These are phyloP conservation scores for Eurois occulta DNA, from an alignment of 2,888 invertebrate genomes.

Conservation along the genomic window DNA sequence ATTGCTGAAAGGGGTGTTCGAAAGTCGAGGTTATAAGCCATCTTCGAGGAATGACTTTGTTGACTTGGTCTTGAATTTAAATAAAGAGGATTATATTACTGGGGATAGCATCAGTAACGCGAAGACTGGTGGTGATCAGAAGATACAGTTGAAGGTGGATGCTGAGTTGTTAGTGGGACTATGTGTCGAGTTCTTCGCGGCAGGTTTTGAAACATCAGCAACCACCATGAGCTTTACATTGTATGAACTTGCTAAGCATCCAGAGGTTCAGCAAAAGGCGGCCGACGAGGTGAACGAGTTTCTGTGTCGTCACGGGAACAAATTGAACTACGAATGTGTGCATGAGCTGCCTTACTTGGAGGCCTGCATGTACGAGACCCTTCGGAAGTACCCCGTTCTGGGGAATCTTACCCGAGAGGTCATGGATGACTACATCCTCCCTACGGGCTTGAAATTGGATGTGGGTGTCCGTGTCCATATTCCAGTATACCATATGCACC, in stretches of 20 bases:
- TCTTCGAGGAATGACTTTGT: conserved; percentile 76
- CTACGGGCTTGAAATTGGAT: conserved; percentile 73
- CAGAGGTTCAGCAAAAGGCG: conserved; percentile 65
- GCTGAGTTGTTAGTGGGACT: conserved; percentile 87
- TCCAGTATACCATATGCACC: conserved; percentile 75
- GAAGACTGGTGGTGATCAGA: conserved; percentile 62
- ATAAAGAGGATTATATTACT: conserved; percentile 67
- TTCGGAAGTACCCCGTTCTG: conserved; percentile 77
- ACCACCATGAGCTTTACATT: conserved; percentile 71
- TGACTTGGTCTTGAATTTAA: conserved; percentile 73
- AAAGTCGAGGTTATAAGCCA: conserved; percentile 68
- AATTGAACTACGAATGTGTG: conserved; percentile 73
- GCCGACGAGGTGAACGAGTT: conserved; percentile 75
- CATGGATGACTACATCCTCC: conserved; percentile 75
- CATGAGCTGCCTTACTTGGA: conserved; percentile 75
- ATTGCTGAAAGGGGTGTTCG: conserved; percentile 69
- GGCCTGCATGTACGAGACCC: conserved; percentile 76
- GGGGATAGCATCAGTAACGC: conserved; percentile 72
- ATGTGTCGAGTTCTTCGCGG: conserved; percentile 85
- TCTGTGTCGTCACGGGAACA: conserved; percentile 65
- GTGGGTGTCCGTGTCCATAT: conserved; percentile 74
- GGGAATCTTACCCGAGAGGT: conserved; percentile 75
- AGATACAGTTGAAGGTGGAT: conserved; percentile 71
- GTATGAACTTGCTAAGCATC: conserved; percentile 76
- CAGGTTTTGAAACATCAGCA: conserved; percentile 79